These are phyloP conservation scores for Coluber constrictor DNA, from an alignment of 2,797 vertebrate species.

Conservation along the genomic window DNA sequence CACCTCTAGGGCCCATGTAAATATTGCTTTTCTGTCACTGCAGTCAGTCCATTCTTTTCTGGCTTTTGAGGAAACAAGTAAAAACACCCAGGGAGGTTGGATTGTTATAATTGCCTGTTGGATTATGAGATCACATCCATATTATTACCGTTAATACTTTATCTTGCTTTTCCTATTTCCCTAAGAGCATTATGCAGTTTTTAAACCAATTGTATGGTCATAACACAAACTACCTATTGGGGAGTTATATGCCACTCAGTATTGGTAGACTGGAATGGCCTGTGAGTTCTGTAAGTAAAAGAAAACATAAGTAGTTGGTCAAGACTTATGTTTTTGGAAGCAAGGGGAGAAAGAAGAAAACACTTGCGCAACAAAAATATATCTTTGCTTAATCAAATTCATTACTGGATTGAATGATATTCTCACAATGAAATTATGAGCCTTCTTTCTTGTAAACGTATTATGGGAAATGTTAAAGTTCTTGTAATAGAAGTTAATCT, in stretches of 20 bases:
- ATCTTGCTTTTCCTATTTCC: background rate
- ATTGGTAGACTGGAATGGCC: background rate
- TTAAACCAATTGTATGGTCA: background rate
- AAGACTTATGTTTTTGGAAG: background rate
- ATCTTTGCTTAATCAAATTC: background rate
- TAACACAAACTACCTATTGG: background rate
- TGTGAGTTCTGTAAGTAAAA: background rate
- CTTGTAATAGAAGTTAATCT: background rate
- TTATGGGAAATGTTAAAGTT: background rate
- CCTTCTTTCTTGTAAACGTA: background rate
- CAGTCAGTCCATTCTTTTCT: background rate
- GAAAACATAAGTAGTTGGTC: background rate
- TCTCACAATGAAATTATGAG: background rate
- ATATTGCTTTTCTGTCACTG: background rate
- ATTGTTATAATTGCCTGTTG: background rate
- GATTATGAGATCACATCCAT: background rate
- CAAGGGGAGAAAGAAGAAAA: background rate
- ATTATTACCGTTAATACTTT: background rate
- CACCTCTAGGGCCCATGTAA: background rate
- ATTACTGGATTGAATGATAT: background rate
- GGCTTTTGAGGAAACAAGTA: background rate
- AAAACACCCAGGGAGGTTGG: background rate
- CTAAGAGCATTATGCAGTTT: background rate
- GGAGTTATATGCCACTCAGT: background rate
- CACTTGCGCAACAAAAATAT: background rate